A percentile compares a stretch with the other conserved stretches of the same genome.
phyloP scores from a whole-genome alignment of 2,888 invertebrate species.

The Axea sp. region DNA sequence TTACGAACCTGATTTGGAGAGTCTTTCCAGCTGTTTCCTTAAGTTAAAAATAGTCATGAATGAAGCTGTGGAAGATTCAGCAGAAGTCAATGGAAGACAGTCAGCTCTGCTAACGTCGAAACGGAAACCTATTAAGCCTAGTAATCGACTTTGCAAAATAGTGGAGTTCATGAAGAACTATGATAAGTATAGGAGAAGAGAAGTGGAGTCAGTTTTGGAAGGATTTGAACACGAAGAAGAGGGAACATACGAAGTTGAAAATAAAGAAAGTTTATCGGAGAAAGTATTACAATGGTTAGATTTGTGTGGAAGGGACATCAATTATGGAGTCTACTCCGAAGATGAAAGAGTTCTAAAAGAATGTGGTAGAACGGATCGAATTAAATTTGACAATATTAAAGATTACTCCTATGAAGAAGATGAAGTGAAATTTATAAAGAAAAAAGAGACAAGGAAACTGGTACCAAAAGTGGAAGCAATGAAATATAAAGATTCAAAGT shows the following conservation, averaged over 20 bases:
- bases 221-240: neutral
- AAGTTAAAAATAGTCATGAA: slow-evolving; percentile 71
- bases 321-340: slow-evolving; percentile 62
- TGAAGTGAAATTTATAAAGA: neutral
- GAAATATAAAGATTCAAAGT: neutral
- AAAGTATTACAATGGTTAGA: slow-evolving; percentile 90
- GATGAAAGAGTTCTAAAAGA: too few species aligned
- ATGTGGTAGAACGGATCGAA: too few species aligned
- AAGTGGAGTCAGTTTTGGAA: slow-evolving; percentile 4
- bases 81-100: slow-evolving; percentile 65
- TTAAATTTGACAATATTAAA: too few species aligned
- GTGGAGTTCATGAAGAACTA: slow-evolving; percentile 39
- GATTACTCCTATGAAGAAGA: neutral
- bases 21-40: slow-evolving; percentile 69
- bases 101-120: slow-evolving; percentile 68
- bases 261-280: slow-evolving; percentile 83
- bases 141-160: slow-evolving; percentile 18
- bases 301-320: slow-evolving; percentile 83
- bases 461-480: neutral
- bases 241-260: neutral
- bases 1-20: slow-evolving; percentile 64
- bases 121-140: neutral
- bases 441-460: neutral
- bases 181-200: slow-evolving; percentile 14
- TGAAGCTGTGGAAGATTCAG: slow-evolving; percentile 59